Evolutionary conservation across 1,140 invertebrate species (phyloP).

Genomic region (Samia ricini): DNA sequence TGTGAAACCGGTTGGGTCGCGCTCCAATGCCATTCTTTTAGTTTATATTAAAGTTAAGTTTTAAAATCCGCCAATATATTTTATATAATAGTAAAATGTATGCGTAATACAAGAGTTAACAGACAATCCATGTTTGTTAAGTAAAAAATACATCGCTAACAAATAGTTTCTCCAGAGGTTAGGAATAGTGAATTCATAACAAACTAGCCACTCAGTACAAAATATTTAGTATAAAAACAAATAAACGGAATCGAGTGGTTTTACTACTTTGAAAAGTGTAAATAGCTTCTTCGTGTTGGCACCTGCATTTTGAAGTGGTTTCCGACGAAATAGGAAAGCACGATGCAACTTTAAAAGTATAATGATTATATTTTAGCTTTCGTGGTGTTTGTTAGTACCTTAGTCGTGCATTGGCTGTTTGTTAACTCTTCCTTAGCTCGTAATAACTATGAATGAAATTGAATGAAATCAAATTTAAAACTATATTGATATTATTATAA

Average conservation of each 20-base stretch:
- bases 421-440: not conserved
- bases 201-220: not conserved
- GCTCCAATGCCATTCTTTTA: conserved; percentile 40
- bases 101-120: not conserved
- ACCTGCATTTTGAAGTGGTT: no score
- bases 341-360: not conserved
- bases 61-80: conserved; percentile 23
- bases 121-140: not conserved
- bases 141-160: not conserved
- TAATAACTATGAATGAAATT: not conserved
- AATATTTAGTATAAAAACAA: not conserved
- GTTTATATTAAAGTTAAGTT: conserved; percentile 30
- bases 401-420: not conserved
- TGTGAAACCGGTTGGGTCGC: not conserved
- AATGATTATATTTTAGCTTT: not conserved
- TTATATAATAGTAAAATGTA: not conserved
- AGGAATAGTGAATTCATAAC: not conserved
- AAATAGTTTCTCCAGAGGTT: not conserved
- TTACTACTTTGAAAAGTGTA: not conserved
- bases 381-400: no score
- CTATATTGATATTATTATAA: conserved; percentile 41
- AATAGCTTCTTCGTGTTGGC: not conserved
- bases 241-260: not conserved
- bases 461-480: conserved; percentile 14
- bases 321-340: not conserved